Percentiles rank a stretch among this genome's conserved stretches.
These are phyloP conservation scores for Hydrolagus affinis DNA, from an alignment of 2,113 vertebrate genomes.

Conservation along the genomic window DNA sequence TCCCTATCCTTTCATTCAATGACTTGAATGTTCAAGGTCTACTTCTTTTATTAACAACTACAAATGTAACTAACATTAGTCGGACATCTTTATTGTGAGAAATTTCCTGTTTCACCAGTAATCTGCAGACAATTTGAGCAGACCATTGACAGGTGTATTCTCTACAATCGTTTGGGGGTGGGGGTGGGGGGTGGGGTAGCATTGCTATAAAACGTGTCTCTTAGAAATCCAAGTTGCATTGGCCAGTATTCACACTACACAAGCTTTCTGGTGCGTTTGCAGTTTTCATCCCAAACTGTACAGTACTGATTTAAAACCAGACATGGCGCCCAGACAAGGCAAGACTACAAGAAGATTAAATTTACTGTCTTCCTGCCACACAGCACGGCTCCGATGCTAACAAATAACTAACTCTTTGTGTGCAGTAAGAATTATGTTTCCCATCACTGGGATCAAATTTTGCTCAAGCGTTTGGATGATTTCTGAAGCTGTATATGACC, in stretches of 20 bases:
- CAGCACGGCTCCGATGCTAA: no score
- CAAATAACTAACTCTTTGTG: no score
- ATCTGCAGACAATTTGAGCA: not conserved
- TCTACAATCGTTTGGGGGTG: not conserved
- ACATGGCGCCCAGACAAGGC: not conserved
- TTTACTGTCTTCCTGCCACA: no score
- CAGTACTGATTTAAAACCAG: not conserved
- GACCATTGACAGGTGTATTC: not conserved
- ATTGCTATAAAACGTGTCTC: not conserved
- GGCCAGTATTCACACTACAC: not conserved
- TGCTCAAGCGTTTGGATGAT: no score
- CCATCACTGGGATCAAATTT: no score
- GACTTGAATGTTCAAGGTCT: constrained; percentile 23
- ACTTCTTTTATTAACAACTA: constrained; percentile 22
- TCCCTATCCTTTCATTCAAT: not conserved
- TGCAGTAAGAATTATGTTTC: no score
- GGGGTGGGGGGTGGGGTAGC: no score
- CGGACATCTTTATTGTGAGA: constrained; percentile 22
- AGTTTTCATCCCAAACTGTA: not conserved
- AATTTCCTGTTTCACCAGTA: constrained; percentile 16
- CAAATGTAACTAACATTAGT: constrained; percentile 17
- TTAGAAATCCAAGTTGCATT: not conserved
- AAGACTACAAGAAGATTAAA: not conserved
- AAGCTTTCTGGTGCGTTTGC: not conserved
- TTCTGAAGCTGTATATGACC: no score